A percentile compares a stretch with the other conserved stretches of the same genome.
phyloP scores from a whole-genome alignment of 2,113 vertebrate genomes.

The Nothoprocta perdicaria region DNA sequence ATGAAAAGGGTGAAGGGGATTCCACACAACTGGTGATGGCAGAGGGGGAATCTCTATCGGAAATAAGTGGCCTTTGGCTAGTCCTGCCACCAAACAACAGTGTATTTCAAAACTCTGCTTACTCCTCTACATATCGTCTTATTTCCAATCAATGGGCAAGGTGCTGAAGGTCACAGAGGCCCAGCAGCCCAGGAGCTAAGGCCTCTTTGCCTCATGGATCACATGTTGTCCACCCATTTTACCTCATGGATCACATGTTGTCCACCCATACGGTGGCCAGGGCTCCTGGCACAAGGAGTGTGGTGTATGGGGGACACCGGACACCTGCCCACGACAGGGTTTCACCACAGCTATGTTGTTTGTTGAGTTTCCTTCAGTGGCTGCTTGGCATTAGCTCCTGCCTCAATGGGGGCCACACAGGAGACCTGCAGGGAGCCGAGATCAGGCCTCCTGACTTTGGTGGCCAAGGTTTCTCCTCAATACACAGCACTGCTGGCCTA shows the following conservation, averaged over 20 bases:
- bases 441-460: no score
- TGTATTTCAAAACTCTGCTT: not conserved
- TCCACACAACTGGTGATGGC: fast-evolving
- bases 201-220: not conserved
- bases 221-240: not conserved
- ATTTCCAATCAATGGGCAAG: not conserved
- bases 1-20: fast-evolving
- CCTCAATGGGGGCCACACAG: not conserved
- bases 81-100: not conserved
- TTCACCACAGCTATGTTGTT: not conserved
- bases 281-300: not conserved
- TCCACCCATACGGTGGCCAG: not conserved
- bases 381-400: not conserved
- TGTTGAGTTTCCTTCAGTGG: not conserved
- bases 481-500: not conserved
- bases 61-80: not conserved
- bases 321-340: no score
- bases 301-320: no score
- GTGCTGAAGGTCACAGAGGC: not conserved
- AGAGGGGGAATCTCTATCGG: not conserved
- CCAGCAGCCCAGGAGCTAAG: not conserved
- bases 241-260: not conserved
- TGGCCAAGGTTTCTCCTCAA: not conserved
- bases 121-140: not conserved
- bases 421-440: not conserved